Base-by-base conservation (phyloP, 1,140 invertebrate genomes). In the Maconellicoccus hirsutus region DNA sequence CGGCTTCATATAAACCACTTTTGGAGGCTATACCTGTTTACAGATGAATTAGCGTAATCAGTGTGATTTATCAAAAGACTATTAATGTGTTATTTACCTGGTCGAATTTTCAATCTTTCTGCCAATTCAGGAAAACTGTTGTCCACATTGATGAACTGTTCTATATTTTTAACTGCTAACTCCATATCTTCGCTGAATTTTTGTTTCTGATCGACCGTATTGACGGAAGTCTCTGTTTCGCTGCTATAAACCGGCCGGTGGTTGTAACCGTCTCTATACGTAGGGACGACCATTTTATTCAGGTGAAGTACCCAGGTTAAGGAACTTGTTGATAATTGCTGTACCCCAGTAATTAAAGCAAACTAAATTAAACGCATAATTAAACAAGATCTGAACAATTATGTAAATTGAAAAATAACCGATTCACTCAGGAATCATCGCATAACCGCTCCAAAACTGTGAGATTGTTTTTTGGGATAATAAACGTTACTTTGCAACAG, bases 1-100 rank as follows among this genome's bases (percentile, higher is more conserved):
- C 94, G 78, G 87, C 86, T 77, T 96, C 92, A 76, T 90, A 89
- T 25, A 94, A 80, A 19, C 94, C 94, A 84, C 93, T 96, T 72
- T 70, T 70, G 52, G 72, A 72, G 33, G 70, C 72, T 61, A 33
- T 69, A 72, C 70, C 69, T 70, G 42, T 16, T 14, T 6, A 52
- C n/a, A 61, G 16, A 72, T 59, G 22, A 33, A 33, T 33, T 6
- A 33, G 29, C 29, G 29, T 12, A 12, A 33, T 6, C 29, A 33
- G 4, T 33, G 4, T 12, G 3, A 3, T 3, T 3, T 33, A 3
- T 33, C 29, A 33, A 33, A 33, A 33, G 29, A 3, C 12, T 33
- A 12, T 6, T 33, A 33, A 12, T 12, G 29, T 33, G 29, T 33
- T 33, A 12, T 23, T 19, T 59, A 42, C 25, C 42, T 52, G 52